Evolutionary conservation across 1,140 invertebrate genomes (phyloP).

Genomic region (Myzus persicae): DNA sequence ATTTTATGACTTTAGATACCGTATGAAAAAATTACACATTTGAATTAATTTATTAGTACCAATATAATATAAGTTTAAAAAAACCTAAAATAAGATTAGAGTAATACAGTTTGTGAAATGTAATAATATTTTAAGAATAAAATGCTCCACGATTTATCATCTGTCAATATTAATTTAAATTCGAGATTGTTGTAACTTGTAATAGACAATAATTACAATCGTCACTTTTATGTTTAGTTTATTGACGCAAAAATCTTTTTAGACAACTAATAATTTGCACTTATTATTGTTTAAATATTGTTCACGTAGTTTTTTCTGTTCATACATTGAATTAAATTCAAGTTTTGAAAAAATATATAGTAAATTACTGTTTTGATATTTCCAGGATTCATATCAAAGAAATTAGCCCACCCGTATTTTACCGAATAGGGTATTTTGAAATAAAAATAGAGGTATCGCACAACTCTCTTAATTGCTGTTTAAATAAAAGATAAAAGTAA

Average conservation of each 20-base stretch:
- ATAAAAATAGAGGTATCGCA: slow-evolving; percentile 3
- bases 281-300: not conserved
- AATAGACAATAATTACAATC: not conserved
- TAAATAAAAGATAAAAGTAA: slow-evolving; percentile 27
- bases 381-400: not conserved
- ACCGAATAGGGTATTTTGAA: not conserved
- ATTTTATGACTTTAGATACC: not conserved
- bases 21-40: not conserved
- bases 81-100: not conserved
- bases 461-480: slow-evolving; percentile 1
- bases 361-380: not conserved
- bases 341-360: not conserved
- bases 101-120: not conserved
- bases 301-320: not conserved
- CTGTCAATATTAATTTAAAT: not conserved
- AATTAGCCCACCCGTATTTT: not conserved
- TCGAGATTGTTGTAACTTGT: not conserved
- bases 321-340: not conserved
- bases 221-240: not conserved
- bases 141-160: not conserved
- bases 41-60: not conserved
- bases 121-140: not conserved
- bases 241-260: not conserved
- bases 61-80: not conserved
- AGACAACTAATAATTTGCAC: not conserved